Evolutionary conservation across 1,140 invertebrate genomes (phyloP), one percentile per base, ranked within the genome.

Genomic region (Sitodiplosis mosellana): DNA sequence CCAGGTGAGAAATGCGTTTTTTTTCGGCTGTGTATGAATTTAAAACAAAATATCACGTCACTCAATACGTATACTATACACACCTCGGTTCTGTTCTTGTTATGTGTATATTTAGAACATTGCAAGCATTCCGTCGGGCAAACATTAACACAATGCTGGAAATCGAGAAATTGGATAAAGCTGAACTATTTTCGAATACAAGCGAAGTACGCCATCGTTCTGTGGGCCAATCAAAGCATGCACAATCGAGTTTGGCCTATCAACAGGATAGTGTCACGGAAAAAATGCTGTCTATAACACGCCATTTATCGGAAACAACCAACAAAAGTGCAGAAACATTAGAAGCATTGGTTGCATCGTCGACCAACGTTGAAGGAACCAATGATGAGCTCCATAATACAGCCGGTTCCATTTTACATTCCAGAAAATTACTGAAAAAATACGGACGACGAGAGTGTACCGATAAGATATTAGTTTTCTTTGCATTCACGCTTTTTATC

Each of bases 381-480:
- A 76, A 79, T 55, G 82, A 84, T 54, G 91, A 96, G 64, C 68
- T 95, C 14, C 77, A 84, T 54, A 75, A 77, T 49, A 92, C 92
- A 51, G 81, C 84, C 8, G 80, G 83, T 53, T 81, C 82, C 10
- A 91, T 96, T 53, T 71, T 78, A 12, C 87, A 89, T 58, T 91
- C 90, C 0, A 80, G 82, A 49, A 91, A 90, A 65, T 69, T 97
- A 2, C 66, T 97, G 34, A 88, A 84, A 18, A 97, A 96, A 71
- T 97, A 95, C 67, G 87, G 86, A 2, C 69, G 91, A 52, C 67
- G 92, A 22, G 91, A 97, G 69, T 81, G 90, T 46, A 97, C 93
- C 0, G 92, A 97, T 60, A 95, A 93, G 74, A 74, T 91, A 41
- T 69, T 96, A 1, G 77, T 96, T 51, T 79, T 87, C 50, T 77